Base-by-base conservation (phyloP, 1,140 invertebrate genomes). In the Lucilia sericata region DNA sequence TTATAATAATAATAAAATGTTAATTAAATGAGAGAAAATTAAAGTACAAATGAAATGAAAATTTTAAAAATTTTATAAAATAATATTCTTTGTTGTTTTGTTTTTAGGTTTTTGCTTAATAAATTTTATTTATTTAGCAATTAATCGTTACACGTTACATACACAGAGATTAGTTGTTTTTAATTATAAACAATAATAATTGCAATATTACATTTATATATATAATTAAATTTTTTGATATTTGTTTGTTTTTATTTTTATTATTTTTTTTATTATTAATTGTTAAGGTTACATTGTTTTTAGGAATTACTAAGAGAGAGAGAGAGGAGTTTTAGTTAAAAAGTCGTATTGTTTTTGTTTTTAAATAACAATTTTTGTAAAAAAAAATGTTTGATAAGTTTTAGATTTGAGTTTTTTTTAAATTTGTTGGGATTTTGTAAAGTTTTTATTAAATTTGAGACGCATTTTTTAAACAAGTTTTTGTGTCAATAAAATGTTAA, bases 81-180 rank as follows among this genome's bases (percentile, higher is more conserved):
- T 5, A 80, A 80, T 12, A 25, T 21, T 14, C 2, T 49, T 49
- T 51, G 42, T 70, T 7, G 42, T 65, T 19, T 75, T 78, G 19
- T 21, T 49, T 21, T 80, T 80, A 10, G 42, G 7, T 51, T 80
- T 76, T 80, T 80, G 76, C 76, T 80, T 25, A 80, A 80, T 80
- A 80, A 80, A 80, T 80, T 80, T 80, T 80, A 80, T 80, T 80
- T 80, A 49, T 80, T 60, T 51, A 49, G 76, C 76, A 70, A 70
- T 55, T 65, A 21, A 70, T 70, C 65, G 65, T 70, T 70, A 70
- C 65, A 70, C 65, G 65, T 70, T 70, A 70, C 19, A 70, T 70
- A 70, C 65, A 70, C 65, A 70, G 65, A 70, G n/a, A 80, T 78
- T 51, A 51, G 47, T 19, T 75, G 10, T 75, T 30, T 30, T 34